Conservation (phyloP, 2,888 invertebrate species). For the Limnephilus lunatus region DNA sequence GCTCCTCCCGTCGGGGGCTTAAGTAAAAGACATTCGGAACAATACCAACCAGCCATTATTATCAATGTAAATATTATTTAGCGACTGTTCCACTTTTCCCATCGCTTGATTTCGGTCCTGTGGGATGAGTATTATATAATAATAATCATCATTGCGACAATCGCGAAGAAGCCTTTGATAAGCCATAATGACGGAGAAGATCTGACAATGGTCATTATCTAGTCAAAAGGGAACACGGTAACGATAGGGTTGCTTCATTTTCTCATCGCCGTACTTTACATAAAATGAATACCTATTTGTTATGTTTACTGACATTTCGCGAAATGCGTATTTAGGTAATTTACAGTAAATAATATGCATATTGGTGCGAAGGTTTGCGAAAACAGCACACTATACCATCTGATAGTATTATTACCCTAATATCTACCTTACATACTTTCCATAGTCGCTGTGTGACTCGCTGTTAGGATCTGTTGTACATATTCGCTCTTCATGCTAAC, state of each 20-base stretch:
- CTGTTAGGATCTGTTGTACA: no score
- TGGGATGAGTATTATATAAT: constrained; percentile 49
- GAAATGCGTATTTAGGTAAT: not conserved
- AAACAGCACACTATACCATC: not conserved
- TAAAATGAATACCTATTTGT: not conserved
- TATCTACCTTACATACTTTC: no score
- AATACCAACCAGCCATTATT: constrained; percentile 52
- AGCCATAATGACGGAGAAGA: constrained; percentile 22
- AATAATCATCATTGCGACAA: constrained; percentile 50
- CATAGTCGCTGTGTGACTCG: no score
- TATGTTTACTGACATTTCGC: not conserved
- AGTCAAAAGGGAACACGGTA: not conserved
- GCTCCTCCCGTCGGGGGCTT: constrained; percentile 18
- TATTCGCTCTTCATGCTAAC: no score
- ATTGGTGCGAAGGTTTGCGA: not conserved
- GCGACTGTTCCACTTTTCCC: constrained; percentile 51
- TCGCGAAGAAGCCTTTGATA: constrained; percentile 43
- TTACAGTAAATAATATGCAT: not conserved
- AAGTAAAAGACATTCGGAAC: constrained; percentile 45
- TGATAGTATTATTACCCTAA: no score
- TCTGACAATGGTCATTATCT: constrained; percentile 36
- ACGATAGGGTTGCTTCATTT: constrained; percentile 25
- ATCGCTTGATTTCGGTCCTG: constrained; percentile 49
- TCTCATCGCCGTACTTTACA: not conserved
- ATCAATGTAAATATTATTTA: constrained; percentile 63